Conservation (phyloP, 2,113 vertebrate genomes). For the Patagioenas fasciata region DNA sequence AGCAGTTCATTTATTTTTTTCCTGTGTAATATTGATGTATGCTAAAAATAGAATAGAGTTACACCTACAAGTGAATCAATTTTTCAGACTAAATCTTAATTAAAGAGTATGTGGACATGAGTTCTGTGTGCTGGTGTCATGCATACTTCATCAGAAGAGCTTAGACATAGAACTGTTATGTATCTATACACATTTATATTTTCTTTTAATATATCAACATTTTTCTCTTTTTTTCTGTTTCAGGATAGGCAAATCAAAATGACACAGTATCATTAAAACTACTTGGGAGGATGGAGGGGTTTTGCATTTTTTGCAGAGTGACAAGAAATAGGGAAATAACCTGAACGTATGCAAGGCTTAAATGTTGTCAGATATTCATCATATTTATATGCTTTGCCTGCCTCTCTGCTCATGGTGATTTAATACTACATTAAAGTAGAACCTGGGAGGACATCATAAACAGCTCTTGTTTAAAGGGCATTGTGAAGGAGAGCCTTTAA, state of each 20-base stretch:
- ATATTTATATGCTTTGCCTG: constrained; percentile 75
- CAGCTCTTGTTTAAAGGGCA: constrained; percentile 87
- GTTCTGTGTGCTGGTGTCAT: not conserved
- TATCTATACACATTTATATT: not conserved
- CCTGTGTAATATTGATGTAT: constrained; percentile 1
- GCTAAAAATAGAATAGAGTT: constrained; percentile 24
- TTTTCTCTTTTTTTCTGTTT: not conserved
- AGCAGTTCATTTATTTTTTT: not conserved
- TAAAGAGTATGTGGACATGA: not conserved
- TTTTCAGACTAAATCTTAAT: constrained; percentile 49
- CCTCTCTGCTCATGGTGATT: constrained; percentile 73
- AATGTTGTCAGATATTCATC: constrained; percentile 74
- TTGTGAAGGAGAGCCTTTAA: constrained; percentile 87
- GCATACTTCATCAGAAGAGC: not conserved
- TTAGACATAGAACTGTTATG: not conserved
- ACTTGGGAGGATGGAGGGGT: not conserved
- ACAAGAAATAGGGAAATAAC: constrained; percentile 71
- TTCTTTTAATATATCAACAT: not conserved
- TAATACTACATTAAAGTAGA: constrained; percentile 83
- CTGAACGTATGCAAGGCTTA: constrained; percentile 71
- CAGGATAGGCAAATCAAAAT: not conserved
- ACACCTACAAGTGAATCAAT: constrained; percentile 26
- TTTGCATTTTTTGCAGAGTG: constrained; percentile 44
- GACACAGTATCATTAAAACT: constrained; percentile 15
- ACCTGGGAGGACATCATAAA: constrained; percentile 83